Percentiles rank a stretch among this genome's conserved stretches.
Evolutionary conservation across 2,113 vertebrate species (phyloP).

Genomic region (Empidonax traillii): DNA sequence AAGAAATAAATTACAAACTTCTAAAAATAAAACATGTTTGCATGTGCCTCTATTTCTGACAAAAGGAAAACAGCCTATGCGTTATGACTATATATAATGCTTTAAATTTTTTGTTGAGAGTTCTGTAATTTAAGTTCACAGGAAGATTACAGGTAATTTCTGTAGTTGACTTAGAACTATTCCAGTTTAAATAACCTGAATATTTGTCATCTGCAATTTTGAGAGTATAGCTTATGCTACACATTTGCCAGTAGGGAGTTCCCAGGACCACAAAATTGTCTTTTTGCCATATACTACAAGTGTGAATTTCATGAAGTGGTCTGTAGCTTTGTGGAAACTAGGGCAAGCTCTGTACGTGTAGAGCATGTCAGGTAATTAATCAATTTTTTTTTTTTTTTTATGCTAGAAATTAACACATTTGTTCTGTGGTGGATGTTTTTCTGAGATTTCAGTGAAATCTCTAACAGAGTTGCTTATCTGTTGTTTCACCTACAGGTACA

Average conservation of each 20-base stretch:
- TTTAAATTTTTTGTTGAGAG: neutral
- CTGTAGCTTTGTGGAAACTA: neutral
- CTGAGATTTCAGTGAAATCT: neutral
- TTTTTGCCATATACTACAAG: neutral
- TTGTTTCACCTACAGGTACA: conserved; percentile 80
- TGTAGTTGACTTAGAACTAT: neutral
- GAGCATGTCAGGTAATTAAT: neutral
- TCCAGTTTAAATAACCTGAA: neutral
- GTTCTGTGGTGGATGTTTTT: neutral
- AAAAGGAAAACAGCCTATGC: neutral
- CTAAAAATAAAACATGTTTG: neutral
- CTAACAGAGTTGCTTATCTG: neutral
- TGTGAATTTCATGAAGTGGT: neutral
- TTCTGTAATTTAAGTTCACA: neutral
- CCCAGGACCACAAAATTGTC: neutral
- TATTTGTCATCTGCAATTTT: neutral
- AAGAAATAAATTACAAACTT: neutral
- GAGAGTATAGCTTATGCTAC: neutral
- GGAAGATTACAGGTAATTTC: neutral
- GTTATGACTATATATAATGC: neutral
- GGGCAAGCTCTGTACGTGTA: neutral
- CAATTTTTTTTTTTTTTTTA: neutral
- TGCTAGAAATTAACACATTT: neutral
- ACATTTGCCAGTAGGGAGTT: neutral
- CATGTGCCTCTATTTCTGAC: neutral